Conservation (phyloP, 2,797 vertebrate species). For the Acropternis orthonyx region DNA sequence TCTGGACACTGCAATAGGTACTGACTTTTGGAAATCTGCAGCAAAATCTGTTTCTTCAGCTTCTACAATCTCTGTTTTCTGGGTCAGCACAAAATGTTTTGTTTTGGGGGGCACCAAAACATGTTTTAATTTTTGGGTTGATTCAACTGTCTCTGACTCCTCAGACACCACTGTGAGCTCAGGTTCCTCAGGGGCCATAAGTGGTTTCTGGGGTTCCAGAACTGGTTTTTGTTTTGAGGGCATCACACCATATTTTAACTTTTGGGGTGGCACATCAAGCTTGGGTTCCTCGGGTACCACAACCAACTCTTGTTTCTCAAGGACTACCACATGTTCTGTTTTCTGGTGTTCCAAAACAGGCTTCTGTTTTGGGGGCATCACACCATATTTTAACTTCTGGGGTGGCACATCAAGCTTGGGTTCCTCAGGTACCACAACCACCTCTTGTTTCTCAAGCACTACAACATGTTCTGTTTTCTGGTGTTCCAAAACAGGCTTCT, state of each 20-base stretch:
- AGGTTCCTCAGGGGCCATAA: background rate
- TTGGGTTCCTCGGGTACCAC: background rate
- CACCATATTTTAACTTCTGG: background rate
- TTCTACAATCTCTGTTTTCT: background rate
- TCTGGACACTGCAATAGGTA: background rate
- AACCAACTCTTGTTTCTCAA: background rate
- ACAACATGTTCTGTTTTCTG: background rate
- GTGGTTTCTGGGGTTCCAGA: background rate
- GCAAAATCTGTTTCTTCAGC: slow-evolving; percentile 1
- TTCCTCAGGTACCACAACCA: background rate
- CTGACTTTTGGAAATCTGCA: background rate
- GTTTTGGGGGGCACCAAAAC: background rate
- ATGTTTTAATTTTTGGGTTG: background rate
- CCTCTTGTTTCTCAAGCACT: background rate
- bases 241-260: background rate
- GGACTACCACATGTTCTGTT: background rate
- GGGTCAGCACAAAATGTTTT: background rate
- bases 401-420: rapidly evolving
- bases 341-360: background rate
- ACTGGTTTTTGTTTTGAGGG: background rate
- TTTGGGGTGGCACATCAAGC: background rate
- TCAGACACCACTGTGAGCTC: background rate
- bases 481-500: background rate
- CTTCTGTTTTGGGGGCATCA: background rate
- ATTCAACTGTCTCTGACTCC: background rate